phyloP scores from a whole-genome alignment of 2,113 vertebrate genomes.

The Pterocles orientalis region DNA sequence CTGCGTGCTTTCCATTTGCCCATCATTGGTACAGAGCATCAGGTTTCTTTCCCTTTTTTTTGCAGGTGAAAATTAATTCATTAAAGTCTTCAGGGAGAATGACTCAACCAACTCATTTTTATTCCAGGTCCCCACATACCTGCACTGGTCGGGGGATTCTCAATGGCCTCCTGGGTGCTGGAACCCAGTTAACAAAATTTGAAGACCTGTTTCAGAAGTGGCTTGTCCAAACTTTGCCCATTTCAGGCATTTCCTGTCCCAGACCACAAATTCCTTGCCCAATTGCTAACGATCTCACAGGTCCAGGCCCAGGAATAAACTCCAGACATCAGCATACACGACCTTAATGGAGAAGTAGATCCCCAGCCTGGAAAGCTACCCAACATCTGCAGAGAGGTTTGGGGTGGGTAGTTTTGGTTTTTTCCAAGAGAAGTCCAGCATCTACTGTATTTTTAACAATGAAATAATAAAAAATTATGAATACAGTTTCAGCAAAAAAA shows the following conservation, averaged over 20 bases:
- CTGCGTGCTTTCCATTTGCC: not conserved
- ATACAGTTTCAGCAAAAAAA: not conserved
- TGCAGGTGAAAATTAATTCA: not conserved
- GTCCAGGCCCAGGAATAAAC: not conserved
- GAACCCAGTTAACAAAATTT: not conserved
- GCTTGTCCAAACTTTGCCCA: not conserved
- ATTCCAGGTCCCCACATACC: not conserved
- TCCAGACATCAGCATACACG: not conserved
- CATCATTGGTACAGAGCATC: accelerated
- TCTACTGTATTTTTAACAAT: not conserved
- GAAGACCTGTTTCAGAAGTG: not conserved
- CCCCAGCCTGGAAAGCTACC: not conserved
- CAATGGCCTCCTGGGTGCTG: no score
- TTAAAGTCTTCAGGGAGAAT: not conserved
- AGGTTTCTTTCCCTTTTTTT: not conserved
- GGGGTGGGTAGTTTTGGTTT: not conserved
- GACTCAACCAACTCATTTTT: accelerated
- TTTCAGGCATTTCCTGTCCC: not conserved
- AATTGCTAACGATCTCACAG: not conserved
- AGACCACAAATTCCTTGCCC: not conserved
- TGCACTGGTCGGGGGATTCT: not conserved
- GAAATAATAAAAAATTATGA: not conserved
- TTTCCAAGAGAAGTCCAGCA: not conserved
- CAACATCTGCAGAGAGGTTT: not conserved
- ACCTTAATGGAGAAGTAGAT: not conserved